Conservation (phyloP, 2,797 vertebrate genomes). For the Cygnus olor region DNA sequence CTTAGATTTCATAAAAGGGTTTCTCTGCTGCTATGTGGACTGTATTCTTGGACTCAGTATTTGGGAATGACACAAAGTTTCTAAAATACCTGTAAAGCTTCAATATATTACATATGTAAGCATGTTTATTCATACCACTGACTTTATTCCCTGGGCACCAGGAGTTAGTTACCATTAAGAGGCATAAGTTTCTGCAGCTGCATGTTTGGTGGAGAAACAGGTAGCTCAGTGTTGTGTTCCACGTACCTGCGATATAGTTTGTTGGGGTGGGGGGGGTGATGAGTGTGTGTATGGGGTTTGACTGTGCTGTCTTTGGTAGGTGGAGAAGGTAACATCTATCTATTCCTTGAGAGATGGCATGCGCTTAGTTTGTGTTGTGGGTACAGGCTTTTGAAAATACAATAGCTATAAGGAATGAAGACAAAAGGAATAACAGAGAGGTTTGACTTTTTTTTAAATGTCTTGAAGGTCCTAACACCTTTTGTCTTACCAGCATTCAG, state of each 20-base stretch:
- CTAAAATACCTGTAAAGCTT: neutral
- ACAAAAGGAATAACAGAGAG: neutral
- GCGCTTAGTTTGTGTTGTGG: neutral
- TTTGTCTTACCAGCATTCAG: no score
- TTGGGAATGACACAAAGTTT: neutral
- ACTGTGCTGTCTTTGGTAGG: neutral
- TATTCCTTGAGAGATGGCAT: neutral
- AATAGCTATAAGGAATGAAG: neutral
- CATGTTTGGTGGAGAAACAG: fast-evolving
- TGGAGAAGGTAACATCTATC: neutral
- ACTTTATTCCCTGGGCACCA: neutral
- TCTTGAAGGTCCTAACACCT: neutral
- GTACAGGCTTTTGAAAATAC: neutral
- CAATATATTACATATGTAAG: neutral
- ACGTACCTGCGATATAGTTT: no score
- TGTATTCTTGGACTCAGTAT: neutral
- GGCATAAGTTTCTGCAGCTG: neutral
- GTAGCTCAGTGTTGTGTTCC: neutral
- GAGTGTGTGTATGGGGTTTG: fast-evolving
- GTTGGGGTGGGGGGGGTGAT: no score
- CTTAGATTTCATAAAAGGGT: neutral
- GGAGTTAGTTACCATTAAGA: neutral
- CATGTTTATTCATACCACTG: neutral
- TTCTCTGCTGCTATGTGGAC: neutral
- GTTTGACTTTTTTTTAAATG: neutral